Evolutionary conservation across 2,888 invertebrate species (phyloP).

Genomic region (Cenopis cana): DNA sequence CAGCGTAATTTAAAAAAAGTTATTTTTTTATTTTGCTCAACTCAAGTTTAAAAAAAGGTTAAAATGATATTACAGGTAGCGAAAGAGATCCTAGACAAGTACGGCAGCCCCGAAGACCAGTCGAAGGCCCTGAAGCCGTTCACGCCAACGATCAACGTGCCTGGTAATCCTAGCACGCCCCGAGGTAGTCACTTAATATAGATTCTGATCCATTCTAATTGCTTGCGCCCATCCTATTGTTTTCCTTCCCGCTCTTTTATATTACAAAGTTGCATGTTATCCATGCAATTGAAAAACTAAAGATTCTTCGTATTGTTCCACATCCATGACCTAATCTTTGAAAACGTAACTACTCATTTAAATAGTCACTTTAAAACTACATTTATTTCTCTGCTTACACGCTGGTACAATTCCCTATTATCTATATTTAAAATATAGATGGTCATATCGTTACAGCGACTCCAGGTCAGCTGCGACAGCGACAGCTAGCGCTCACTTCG

Average conservation of each 20-base stretch:
- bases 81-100: slow-evolving; percentile 94
- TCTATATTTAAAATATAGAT: neutral
- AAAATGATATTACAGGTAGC: slow-evolving; percentile 81
- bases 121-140: slow-evolving; percentile 72
- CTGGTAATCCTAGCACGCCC: slow-evolving; percentile 70
- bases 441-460: slow-evolving; percentile 63
- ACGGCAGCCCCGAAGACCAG: slow-evolving; percentile 82
- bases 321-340: no score
- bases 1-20: neutral
- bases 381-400: neutral
- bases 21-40: neutral
- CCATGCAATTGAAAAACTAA: no score
- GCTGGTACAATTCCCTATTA: neutral
- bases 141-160: slow-evolving; percentile 65
- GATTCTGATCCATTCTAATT: slow-evolving; percentile 26
- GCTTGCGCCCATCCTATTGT: slow-evolving; percentile 9
- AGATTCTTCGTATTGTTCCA: no score
- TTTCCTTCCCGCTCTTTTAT: no score
- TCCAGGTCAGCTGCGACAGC: slow-evolving; percentile 70
- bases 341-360: no score
- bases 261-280: no score
- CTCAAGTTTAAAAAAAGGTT: neutral
- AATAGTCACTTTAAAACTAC: neutral
- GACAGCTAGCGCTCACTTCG: slow-evolving; percentile 69
- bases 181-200: slow-evolving; percentile 65